Base-by-base conservation (phyloP, 2,888 invertebrate species). In the Cepaea hortensis region DNA sequence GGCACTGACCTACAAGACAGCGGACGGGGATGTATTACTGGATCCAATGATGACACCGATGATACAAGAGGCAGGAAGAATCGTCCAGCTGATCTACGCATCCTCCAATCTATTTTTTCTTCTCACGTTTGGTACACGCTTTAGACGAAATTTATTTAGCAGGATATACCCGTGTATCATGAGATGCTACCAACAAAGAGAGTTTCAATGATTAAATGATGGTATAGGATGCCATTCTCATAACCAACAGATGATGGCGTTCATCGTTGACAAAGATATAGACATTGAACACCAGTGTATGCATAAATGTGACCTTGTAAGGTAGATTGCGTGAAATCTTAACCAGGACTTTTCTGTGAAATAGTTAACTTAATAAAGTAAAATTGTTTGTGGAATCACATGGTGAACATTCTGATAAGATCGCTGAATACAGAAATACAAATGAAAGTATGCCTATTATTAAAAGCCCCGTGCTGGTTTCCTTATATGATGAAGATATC, bases 31-130 rank as follows among this genome's bases (percentile, higher is more conserved):
- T 9, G 50, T 20, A 6, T 23, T 81, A 23, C 48, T 81, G 50
- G 81, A 81, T 72, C 81, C 81, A 20, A 68, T 68, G 48, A 50
- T 70, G 61, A 81, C 23, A 13, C 48, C 70, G 5, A 50, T 70
- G 18, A 48, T 72, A n/a, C 81, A 81, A 50, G 81, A 81, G 55
- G 81, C 50, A 13, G 81, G 81, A 48, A 70, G 50, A 18, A 35
- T 70, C 20, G 48, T 55, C 7, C 81, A 81, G 23, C 11, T 81
- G 18, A 20, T 81, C 61, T 50, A 81, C 20, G 81, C 81, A 11
- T 81, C 81, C 11, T 81, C 70, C 55, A 81, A 81, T 9, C 68
- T 81, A 18, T 68, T 81, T 20, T 81, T 81, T 70, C 81, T 81
- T 20, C 46, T 81, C n/a, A 50, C 55, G 23, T 81, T 81, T n/a